Base-by-base conservation (phyloP, 2,888 invertebrate species). In the Periphyllus acericola region DNA sequence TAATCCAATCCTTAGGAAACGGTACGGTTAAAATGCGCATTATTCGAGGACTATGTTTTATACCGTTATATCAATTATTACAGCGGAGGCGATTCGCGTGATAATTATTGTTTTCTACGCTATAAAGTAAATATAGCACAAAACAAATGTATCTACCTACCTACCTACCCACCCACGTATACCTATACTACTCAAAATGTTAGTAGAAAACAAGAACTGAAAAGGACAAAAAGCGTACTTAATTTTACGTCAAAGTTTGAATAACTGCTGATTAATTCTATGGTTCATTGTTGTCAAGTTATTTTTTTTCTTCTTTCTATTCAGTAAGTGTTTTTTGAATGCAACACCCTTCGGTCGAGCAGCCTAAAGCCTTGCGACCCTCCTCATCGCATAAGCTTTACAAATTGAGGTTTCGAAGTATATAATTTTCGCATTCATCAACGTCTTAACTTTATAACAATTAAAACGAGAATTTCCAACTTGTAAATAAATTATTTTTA, bases 351-450 rank as follows among this genome's bases (percentile, higher is more conserved):
- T 83, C 72, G 55, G 55, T 71, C 34, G 72, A 83, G 52, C 52
- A 83, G 72, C 71, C 32, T 17, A 83, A 72, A 52, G 52, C 83
- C 83, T 52, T 55, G 55, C 72, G 17, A 83, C 52, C 83, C 34
- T 34, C 72, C 19, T n/a, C 55, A 4, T n/a, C 55, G 8, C 19
- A 55, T 55, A 74, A 83, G 52, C 55, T 55, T 55, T 83, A 83
- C 83, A 83, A 72, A 83, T 83, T n/a, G 72, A 83, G 52, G 83
- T 55, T n/a, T 55, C 29, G 34, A 19, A n/a, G 72, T 83, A 74
- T 83, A 74, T 72, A 74, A 83, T 83, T 83, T 83, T 55, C 72
- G 55, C 52, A 72, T 83, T 52, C 72, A 34, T 83, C 72, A 83
- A 83, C 72, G 83, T 74, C 83, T 74, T 55, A 74, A 74, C 55